These are phyloP conservation scores for Lerista edwardsae DNA, from an alignment of 2,797 vertebrate species.

Conservation along the genomic window DNA sequence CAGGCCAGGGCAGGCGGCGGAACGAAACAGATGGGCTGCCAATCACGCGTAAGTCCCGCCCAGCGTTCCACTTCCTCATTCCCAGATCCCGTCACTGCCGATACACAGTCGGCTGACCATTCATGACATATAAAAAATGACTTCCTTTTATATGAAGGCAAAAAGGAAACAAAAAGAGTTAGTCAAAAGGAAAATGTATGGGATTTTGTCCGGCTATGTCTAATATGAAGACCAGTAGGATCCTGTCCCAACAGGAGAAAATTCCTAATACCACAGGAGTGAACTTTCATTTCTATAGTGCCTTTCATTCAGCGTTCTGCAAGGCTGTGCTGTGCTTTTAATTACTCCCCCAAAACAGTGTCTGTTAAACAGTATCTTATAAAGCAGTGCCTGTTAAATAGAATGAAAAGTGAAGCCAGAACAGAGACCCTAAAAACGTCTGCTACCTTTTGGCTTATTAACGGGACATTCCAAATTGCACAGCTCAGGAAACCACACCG, in stretches of 20 bases:
- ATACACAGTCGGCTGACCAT: not conserved
- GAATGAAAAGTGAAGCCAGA: not conserved
- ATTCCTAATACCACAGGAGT: conserved; percentile 38
- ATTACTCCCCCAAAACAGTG: conserved; percentile 11
- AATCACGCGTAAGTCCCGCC: no score
- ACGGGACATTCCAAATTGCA: conserved; percentile 23
- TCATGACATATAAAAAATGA: not conserved
- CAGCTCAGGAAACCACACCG: not conserved
- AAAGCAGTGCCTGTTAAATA: conserved; percentile 22
- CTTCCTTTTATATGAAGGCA: not conserved
- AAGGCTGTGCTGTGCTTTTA: conserved; percentile 43
- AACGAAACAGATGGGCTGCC: no score
- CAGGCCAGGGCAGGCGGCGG: no score
- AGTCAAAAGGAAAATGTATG: not conserved
- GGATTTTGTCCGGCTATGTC: not conserved
- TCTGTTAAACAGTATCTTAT: conserved; percentile 11
- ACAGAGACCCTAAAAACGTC: not conserved
- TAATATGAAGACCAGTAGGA: not conserved
- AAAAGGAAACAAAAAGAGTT: not conserved
- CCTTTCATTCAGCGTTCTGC: conserved; percentile 43
- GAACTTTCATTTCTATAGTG: conserved; percentile 44
- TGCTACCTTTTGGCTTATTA: conserved; percentile 13
- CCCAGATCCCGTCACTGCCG: no score
- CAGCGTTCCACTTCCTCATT: no score
- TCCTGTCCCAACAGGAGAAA: conserved; percentile 36